Evolutionary conservation across 1,140 invertebrate genomes (phyloP), one percentile per base, ranked within the genome.

Genomic region (Delia radicum): DNA sequence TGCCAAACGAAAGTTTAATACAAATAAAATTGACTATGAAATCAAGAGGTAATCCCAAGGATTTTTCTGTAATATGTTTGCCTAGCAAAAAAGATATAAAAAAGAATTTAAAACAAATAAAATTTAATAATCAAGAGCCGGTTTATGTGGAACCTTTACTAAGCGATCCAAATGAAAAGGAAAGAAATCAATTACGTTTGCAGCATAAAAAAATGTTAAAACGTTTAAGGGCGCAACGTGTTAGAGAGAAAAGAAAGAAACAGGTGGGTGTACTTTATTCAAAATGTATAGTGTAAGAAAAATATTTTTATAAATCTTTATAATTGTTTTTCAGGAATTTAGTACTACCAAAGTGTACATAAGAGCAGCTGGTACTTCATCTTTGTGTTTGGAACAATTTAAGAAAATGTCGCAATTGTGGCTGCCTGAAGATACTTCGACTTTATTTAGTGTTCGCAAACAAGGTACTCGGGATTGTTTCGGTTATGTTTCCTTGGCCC

Each of bases 401-500:
- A 82, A 88, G 78, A 83, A 87, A 81, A 94, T 94, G 90, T 87
- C 88, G 76, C 86, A 90, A 55, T 81, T 94, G 2, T 94, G 92
- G 91, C 80, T 95, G 46, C 92, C 93, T 8, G 86, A 88, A 61
- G 87, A 84, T 75, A 33, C 76, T 10, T 74, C 80, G 29, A 78
- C 85, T 84, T 55, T 33, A 7, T 81, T 85, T 33, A 88, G 83
- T 33, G 88, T 94, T 37, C 89, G 91, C n/a, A 79, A 89, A 67
- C 89, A 90, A 18, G 90, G 90, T 80, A 88, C 88, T 18, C 88
- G 93, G 79, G 87, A 92, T 84, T 87, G 93, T 3, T 90, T 95
- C 78, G 95, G 95, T 61, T 96, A 91, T 86, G 80, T 95, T 10
- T 89, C 87, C 46, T 86, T 90, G 77, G 93, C 93, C 28, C 90